phyloP scores from a whole-genome alignment of 2,888 invertebrate genomes.

The Lymantria monacha region DNA sequence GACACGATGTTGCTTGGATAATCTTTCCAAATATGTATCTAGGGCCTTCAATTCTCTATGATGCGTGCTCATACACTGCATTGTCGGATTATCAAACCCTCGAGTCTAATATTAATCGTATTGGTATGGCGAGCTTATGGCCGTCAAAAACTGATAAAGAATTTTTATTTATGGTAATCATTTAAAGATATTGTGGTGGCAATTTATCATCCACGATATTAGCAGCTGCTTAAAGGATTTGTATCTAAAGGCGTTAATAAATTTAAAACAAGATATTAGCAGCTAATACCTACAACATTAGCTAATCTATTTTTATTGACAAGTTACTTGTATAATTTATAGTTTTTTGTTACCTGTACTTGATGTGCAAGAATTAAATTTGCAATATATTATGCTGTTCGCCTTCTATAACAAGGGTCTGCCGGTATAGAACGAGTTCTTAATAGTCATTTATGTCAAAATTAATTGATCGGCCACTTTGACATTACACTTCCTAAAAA shows the following conservation, averaged over 20 bases:
- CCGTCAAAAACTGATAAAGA: constrained; percentile 23
- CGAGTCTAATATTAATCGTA: constrained; percentile 4
- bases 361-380: background rate
- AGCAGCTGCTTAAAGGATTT: no score
- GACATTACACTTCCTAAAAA: no score
- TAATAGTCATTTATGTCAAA: background rate
- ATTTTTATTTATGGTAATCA: constrained; percentile 34
- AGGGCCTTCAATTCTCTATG: constrained; percentile 10
- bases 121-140: constrained; percentile 13
- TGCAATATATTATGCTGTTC: background rate
- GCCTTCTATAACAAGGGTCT: background rate
- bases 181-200: constrained; percentile 20
- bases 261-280: no score
- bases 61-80: constrained; percentile 31
- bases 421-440: background rate
- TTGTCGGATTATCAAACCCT: constrained; percentile 31
- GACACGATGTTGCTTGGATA: constrained; percentile 16
- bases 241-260: no score
- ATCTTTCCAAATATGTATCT: constrained; percentile 19
- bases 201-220: constrained; percentile 20
- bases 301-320: constrained; percentile 3
- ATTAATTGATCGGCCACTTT: background rate
- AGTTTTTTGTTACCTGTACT: no score
- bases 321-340: no score
- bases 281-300: no score